Base-by-base conservation (phyloP, 1,140 invertebrate genomes). In the Caenorhabditis remanei region DNA sequence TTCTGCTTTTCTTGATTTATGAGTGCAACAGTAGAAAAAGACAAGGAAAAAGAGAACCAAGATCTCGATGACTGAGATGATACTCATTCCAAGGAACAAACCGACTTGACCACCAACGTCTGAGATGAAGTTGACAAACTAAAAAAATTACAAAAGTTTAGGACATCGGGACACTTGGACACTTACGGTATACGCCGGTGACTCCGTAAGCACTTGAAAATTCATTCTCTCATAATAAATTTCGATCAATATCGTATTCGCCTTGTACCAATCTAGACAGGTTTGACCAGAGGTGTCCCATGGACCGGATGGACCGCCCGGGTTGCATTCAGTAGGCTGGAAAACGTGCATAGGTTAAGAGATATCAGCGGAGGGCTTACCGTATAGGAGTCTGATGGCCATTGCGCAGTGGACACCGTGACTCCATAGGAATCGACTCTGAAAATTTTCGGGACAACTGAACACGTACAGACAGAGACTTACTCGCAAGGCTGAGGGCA, bases 201-300 rank as follows among this genome's bases (percentile, higher is more conserved):
- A 89, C 86, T 90, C 90, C 16, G 82, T 85, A 5, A 90, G 85
- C 0, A 90, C 65, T 71, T 90, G 88, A 67, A 88, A 90, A 71
- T 90, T 89, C 89, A 89, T 90, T 63, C 87, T 46, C 40, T 90
- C 90, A 82, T 90, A 90, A 56, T 90, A 90, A 41, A 90, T 84
- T 53, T 90, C 90, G n/a, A 90, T 58, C 19, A 90, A 83, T 19
- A 90, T 87, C 7, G 90, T 90, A 84, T 90, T 90, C 24, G 65
- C 79, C 53, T 89, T 87, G 88, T 90, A 90, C 87, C 89, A 90
- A 50, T 83, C n/a, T 0, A 88, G 40, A 87, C 75, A 88, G 2
- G 56, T n/a, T 8, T 63, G 55, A 1, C 53, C 50, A 7, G 41
- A 53, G n/a, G 24, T 24, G 5, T 75, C 48, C 55, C 41, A 85